Conservation (phyloP, 2,113 vertebrate species). For the Cnemophilus loriae region DNA sequence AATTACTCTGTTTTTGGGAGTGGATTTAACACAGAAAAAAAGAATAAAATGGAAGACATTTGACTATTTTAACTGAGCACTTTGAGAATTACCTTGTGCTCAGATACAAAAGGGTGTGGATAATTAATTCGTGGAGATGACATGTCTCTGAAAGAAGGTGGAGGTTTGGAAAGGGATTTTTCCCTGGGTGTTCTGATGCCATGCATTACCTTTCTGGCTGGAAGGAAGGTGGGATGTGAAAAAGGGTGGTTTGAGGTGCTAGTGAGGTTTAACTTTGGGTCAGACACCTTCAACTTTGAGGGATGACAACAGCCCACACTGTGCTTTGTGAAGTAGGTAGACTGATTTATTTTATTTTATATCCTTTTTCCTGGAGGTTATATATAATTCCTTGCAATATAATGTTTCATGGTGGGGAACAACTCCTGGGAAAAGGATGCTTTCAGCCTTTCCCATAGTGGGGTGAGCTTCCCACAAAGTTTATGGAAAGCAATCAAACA, state of each 20-base stretch:
- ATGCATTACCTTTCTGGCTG: background rate
- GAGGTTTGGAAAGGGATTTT: background rate
- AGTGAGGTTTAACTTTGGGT: background rate
- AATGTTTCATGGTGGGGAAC: background rate
- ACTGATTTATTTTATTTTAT: background rate
- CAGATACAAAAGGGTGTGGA: background rate
- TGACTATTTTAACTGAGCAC: background rate
- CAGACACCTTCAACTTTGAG: background rate
- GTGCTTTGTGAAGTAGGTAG: background rate
- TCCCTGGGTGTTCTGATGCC: background rate
- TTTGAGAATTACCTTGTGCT: background rate
- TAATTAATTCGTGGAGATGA: background rate
- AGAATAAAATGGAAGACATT: background rate
- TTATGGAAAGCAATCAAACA: background rate
- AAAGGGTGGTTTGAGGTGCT: background rate
- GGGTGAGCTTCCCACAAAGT: background rate
- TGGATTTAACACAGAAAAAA: background rate
- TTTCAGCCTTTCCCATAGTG: background rate
- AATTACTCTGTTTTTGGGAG: background rate
- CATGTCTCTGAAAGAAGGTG: background rate
- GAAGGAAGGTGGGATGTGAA: background rate
- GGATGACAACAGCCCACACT: fast-evolving
- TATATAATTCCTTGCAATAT: background rate
- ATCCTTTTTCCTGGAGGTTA: background rate
- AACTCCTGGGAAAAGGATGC: background rate